These are phyloP conservation scores for Xestia sexstrigata DNA, from an alignment of 2,888 invertebrate genomes.

Conservation along the genomic window DNA sequence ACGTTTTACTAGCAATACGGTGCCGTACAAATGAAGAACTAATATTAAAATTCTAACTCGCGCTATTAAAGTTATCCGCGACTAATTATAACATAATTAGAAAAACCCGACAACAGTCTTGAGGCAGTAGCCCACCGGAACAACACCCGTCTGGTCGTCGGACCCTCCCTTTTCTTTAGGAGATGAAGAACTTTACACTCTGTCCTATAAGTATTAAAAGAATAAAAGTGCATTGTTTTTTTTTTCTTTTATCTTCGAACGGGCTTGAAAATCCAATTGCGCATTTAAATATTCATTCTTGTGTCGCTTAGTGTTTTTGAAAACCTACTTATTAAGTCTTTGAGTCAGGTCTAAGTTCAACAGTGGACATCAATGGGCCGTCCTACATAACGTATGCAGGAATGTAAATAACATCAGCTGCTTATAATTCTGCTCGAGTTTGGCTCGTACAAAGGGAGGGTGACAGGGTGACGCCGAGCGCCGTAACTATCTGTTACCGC, in stretches of 20 bases:
- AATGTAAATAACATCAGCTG: slow-evolving; percentile 21
- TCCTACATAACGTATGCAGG: not conserved
- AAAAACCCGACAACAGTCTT: too few relatives aligned
- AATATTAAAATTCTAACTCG: too few relatives aligned
- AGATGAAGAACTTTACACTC: too few relatives aligned
- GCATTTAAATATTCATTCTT: not conserved
- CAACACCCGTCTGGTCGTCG: too few relatives aligned
- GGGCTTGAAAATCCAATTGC: not conserved
- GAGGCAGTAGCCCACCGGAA: too few relatives aligned
- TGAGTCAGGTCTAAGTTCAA: not conserved
- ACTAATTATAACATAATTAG: too few relatives aligned
- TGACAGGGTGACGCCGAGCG: slow-evolving; percentile 36
- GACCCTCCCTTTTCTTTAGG: too few relatives aligned
- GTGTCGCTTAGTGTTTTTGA: not conserved
- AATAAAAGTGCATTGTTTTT: too few relatives aligned
- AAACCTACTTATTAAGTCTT: not conserved
- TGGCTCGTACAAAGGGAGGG: slow-evolving; percentile 44
- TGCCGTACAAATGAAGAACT: too few relatives aligned
- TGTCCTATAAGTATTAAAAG: too few relatives aligned
- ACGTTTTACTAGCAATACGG: not conserved
- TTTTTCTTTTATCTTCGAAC: not conserved
- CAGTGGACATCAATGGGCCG: not conserved
- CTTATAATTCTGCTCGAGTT: slow-evolving; percentile 49
- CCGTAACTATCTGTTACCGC: slow-evolving; percentile 8
- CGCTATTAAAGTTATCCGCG: too few relatives aligned